Percentiles rank a stretch among this genome's conserved stretches.
phyloP scores from a whole-genome alignment of 1,140 invertebrate species.

The Trichonephila inaurata region DNA sequence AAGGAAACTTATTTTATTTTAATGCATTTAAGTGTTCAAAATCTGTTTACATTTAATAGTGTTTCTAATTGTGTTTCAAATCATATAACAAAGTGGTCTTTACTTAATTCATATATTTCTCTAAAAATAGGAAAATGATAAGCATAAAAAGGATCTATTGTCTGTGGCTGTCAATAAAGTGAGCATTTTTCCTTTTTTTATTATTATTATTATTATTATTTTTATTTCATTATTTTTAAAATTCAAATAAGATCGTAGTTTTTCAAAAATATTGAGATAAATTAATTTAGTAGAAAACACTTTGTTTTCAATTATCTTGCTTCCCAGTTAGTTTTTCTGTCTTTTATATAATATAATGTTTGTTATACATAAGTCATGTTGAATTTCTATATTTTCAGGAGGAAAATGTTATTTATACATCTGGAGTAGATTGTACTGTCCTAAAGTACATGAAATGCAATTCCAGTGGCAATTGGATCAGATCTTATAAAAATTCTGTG shows the following conservation, averaged over 20 bases:
- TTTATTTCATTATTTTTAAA: too few relatives aligned
- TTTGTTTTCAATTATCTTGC: too few relatives aligned
- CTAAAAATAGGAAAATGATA: slow-evolving; percentile 80
- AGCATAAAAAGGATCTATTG: slow-evolving; percentile 90
- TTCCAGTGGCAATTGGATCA: slow-evolving; percentile 86
- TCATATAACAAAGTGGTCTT: not conserved
- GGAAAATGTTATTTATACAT: slow-evolving; percentile 79
- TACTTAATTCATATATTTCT: not conserved
- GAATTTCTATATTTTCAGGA: slow-evolving; percentile 63
- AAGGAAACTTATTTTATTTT: too few relatives aligned
- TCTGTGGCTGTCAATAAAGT: slow-evolving; percentile 86
- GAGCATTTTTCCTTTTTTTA: not conserved
- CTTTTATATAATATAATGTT: too few relatives aligned
- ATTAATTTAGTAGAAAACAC: too few relatives aligned
- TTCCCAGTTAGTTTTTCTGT: too few relatives aligned
- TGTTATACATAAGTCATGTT: too few relatives aligned
- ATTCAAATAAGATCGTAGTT: too few relatives aligned
- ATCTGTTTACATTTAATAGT: not conserved
- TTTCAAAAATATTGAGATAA: too few relatives aligned
- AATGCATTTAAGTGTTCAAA: not conserved
- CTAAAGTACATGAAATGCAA: slow-evolving; percentile 85
- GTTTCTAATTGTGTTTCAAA: not conserved
- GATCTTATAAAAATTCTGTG: slow-evolving; percentile 87
- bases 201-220: too few relatives aligned
- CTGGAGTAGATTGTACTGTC: slow-evolving; percentile 89